A percentile compares a stretch with the other conserved stretches of the same genome.
Evolutionary conservation across 2,888 invertebrate species (phyloP).

Genomic region (Cabera pusaria): DNA sequence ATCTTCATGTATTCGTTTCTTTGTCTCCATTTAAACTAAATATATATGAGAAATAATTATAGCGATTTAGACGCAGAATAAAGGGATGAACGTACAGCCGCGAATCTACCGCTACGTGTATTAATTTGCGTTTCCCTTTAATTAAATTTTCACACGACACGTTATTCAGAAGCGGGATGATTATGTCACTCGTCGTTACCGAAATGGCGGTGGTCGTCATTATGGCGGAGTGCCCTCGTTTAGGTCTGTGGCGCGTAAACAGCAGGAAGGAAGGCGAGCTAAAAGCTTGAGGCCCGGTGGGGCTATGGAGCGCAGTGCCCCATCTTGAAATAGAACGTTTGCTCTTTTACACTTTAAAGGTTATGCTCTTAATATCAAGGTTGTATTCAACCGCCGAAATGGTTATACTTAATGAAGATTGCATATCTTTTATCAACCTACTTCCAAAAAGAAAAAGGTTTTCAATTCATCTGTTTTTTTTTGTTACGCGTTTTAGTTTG

Average conservation of each 20-base stretch:
- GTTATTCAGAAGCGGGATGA: constrained; percentile 35
- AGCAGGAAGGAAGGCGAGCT: constrained; percentile 69
- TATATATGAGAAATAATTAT: constrained; percentile 3
- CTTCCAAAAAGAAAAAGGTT: too few relatives aligned
- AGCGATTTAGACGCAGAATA: constrained; percentile 5
- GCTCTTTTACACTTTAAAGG: too few relatives aligned
- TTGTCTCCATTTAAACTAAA: too few relatives aligned
- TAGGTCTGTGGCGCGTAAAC: constrained; percentile 58
- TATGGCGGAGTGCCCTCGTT: constrained; percentile 73
- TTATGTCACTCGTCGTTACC: constrained; percentile 58
- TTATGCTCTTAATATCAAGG: too few relatives aligned
- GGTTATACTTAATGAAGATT: too few relatives aligned
- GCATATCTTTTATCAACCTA: too few relatives aligned
- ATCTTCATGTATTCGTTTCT: too few relatives aligned
- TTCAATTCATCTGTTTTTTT: too few relatives aligned
- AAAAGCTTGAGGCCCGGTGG: constrained; percentile 57
- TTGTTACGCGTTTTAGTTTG: too few relatives aligned
- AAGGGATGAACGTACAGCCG: constrained; percentile 19
- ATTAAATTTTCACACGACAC: constrained; percentile 35
- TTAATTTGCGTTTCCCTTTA: constrained; percentile 34
- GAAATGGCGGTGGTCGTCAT: constrained; percentile 71
- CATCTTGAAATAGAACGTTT: too few relatives aligned
- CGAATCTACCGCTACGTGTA: constrained; percentile 5
- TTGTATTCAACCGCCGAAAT: too few relatives aligned
- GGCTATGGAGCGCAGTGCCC: constrained; percentile 6